Evolutionary conservation across 2,113 vertebrate species (phyloP).

Genomic region (Heterocephalus glaber): DNA sequence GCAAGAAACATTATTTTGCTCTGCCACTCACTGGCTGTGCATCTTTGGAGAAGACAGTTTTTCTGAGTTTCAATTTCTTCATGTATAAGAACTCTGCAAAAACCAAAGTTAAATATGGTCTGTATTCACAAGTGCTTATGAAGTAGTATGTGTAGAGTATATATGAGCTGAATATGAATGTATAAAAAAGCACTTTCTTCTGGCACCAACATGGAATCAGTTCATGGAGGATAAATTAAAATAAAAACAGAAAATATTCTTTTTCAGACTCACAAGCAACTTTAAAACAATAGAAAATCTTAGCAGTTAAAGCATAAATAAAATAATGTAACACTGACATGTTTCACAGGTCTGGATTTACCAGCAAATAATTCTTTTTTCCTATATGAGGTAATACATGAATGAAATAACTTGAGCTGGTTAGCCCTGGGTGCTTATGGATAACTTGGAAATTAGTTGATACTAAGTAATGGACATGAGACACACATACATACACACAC

Average conservation of each 20-base stretch:
- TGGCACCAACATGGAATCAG: background rate
- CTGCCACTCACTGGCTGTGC: background rate
- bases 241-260: background rate
- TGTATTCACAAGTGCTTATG: conserved; percentile 4
- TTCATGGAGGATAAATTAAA: background rate
- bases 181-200: conserved; percentile 36
- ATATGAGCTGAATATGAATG: conserved; percentile 26
- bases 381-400: background rate
- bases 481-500: background rate
- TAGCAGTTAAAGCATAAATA: conserved; percentile 46
- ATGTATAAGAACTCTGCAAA: background rate
- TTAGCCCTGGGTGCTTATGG: background rate
- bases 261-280: background rate
- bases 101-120: conserved; percentile 33
- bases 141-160: background rate
- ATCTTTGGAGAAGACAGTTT: conserved; percentile 34
- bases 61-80: conserved; percentile 17
- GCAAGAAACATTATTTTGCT: background rate
- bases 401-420: conserved; percentile 18
- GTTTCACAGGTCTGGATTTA: background rate
- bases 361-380: conserved; percentile 38
- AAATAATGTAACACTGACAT: background rate
- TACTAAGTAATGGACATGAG: background rate
- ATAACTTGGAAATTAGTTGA: background rate
- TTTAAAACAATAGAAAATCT: conserved; percentile 28